Conservation (phyloP, 2,888 invertebrate genomes). For the Panorpa germanica region DNA sequence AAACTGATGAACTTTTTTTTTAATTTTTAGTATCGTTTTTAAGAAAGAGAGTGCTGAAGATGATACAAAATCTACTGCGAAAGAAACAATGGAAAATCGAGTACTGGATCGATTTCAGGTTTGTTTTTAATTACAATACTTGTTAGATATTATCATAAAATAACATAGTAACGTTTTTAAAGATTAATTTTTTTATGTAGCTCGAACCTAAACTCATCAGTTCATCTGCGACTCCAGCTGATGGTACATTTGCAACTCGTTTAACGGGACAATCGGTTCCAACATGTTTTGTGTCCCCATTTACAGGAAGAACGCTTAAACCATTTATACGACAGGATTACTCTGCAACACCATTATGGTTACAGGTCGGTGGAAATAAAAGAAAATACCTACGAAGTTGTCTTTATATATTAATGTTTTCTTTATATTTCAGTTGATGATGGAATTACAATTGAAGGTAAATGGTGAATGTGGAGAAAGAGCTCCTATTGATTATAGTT, state of each 20-base stretch:
- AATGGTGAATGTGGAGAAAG: constrained; percentile 26
- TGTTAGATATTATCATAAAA: too few relatives aligned
- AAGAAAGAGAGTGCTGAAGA: too few relatives aligned
- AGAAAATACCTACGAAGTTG: constrained; percentile 16
- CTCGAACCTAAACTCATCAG: constrained; percentile 10
- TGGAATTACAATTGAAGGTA: constrained; percentile 25
- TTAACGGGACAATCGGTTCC: constrained; percentile 32
- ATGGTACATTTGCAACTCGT: constrained; percentile 24
- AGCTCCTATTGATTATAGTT: constrained; percentile 65
- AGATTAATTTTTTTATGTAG: too few relatives aligned
- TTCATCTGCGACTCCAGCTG: constrained; percentile 21
- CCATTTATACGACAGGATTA: constrained; percentile 67
- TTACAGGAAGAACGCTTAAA: constrained; percentile 52
- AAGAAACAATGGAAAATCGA: constrained; percentile 20
- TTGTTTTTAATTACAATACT: too few relatives aligned
- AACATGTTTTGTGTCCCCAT: constrained; percentile 42
- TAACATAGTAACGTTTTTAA: too few relatives aligned
- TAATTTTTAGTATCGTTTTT: too few relatives aligned
- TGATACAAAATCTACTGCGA: too few relatives aligned
- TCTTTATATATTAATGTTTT: neutral
- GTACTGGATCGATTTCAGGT: constrained; percentile 28
- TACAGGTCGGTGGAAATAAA: constrained; percentile 42
- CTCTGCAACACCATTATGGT: constrained; percentile 45
- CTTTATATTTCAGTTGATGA: constrained; percentile 20
- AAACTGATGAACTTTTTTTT: too few relatives aligned